Percentiles rank a stretch among this genome's conserved stretches.
These are phyloP conservation scores for Brienomyrus longianalis DNA, from an alignment of 2,113 vertebrate genomes.

Conservation along the genomic window DNA sequence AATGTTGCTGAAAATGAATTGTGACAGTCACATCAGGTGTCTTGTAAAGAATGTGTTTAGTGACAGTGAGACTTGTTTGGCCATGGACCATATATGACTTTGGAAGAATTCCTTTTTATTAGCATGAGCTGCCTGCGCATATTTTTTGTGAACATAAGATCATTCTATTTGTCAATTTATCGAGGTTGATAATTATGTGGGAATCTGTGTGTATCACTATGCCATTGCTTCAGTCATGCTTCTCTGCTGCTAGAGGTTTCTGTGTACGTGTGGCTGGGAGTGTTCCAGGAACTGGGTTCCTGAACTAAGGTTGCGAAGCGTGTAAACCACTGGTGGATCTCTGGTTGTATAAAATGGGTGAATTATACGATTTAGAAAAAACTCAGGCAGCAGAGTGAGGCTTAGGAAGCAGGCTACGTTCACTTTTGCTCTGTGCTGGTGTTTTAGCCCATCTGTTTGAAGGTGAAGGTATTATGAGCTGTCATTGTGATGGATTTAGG, in stretches of 20 bases:
- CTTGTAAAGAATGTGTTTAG: background rate
- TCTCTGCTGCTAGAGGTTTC: no score
- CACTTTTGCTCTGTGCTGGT: background rate
- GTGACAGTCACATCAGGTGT: background rate
- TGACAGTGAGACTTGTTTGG: background rate
- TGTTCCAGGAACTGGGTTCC: no score
- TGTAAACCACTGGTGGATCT: background rate
- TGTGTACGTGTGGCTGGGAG: no score
- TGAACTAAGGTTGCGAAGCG: background rate
- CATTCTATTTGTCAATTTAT: no score
- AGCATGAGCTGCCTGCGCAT: no score
- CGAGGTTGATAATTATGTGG: no score
- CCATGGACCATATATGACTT: background rate
- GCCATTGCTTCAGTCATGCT: no score
- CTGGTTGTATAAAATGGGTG: background rate
- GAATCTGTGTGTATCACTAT: no score
- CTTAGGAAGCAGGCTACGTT: background rate
- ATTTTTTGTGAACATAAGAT: no score
- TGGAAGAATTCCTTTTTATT: background rate
- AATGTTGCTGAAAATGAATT: background rate
- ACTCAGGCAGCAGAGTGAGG: background rate
- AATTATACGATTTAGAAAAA: background rate
- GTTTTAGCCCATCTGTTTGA: background rate
- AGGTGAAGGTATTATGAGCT: background rate
- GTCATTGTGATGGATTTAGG: constrained; percentile 4